Conservation (phyloP, 1,140 invertebrate genomes). For the Aphis gossypii region DNA sequence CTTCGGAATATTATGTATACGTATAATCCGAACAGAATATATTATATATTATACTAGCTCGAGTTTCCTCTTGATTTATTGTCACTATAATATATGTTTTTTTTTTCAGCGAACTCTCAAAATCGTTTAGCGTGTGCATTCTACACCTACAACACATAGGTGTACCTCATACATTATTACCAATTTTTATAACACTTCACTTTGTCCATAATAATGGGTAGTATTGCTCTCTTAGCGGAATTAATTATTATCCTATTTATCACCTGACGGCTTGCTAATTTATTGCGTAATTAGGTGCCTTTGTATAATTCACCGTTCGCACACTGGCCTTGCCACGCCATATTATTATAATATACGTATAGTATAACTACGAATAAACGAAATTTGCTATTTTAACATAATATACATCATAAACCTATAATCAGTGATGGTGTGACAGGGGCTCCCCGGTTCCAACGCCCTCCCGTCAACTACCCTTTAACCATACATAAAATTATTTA, state of each 20-base stretch:
- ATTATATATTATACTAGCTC: not conserved
- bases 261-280: not conserved
- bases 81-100: not conserved
- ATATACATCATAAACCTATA: too few species aligned
- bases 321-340: not conserved
- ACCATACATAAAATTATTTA: not conserved
- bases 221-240: not conserved
- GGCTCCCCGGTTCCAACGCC: not conserved
- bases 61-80: not conserved
- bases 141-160: not conserved
- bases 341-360: not conserved
- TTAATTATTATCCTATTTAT: not conserved
- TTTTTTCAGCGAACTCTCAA: not conserved
- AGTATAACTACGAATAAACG: not conserved
- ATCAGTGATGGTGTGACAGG: not conserved
- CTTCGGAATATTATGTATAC: not conserved
- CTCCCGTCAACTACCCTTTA: too few species aligned
- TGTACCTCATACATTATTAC: not conserved
- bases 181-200: not conserved
- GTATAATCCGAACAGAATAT: not conserved
- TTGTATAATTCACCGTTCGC: not conserved
- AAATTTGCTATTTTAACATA: too few species aligned
- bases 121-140: not conserved
- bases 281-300: not conserved
- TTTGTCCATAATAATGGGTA: not conserved